A percentile compares a stretch with the other conserved stretches of the same genome.
phyloP scores from a whole-genome alignment of 2,113 vertebrate genomes.

The Etia nguti region DNA sequence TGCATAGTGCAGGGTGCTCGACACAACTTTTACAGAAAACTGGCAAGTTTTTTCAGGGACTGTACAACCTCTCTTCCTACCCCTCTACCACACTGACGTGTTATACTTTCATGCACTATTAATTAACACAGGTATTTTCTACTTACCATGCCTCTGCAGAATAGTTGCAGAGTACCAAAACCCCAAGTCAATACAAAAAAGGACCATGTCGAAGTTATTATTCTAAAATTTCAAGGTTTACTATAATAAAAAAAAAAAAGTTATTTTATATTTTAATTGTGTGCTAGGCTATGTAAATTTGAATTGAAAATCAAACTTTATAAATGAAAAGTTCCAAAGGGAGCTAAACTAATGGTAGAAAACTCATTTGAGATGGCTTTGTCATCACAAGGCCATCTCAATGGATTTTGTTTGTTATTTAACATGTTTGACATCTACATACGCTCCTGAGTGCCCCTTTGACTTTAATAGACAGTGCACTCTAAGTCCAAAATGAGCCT shows the following conservation, averaged over 20 bases:
- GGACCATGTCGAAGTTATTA: background rate
- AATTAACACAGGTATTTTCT: background rate
- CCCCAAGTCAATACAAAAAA: background rate
- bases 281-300: background rate
- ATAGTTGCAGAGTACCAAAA: background rate
- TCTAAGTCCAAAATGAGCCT: background rate
- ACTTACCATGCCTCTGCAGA: background rate
- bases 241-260: background rate
- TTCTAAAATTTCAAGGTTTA: background rate
- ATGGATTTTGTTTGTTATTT: background rate
- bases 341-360: background rate
- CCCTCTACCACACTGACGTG: background rate
- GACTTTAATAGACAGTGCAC: background rate
- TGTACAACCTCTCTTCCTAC: background rate
- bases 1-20: background rate
- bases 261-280: background rate
- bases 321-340: background rate
- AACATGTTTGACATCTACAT: background rate
- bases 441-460: background rate
- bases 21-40: background rate
- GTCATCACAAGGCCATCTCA: background rate
- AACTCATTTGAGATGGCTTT: background rate
- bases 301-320: background rate
- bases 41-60: background rate
- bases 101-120: background rate